These are phyloP conservation scores for Pygmarrhopalites habei DNA, from an alignment of 1,140 invertebrate species.

Conservation along the genomic window DNA sequence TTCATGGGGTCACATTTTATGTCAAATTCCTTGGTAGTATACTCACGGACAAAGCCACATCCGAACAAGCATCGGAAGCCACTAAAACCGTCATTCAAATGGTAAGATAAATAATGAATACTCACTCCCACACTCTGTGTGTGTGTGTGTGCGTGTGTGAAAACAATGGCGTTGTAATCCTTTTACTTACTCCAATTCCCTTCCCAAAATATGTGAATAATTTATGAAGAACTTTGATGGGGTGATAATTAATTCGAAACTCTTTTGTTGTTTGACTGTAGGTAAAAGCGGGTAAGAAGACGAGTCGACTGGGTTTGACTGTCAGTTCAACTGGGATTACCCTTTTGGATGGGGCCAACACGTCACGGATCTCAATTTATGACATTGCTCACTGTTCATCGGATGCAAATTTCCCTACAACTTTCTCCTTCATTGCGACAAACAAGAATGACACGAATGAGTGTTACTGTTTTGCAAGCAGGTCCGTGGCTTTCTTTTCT, in stretches of 20 bases:
- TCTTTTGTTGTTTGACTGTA: too few species aligned
- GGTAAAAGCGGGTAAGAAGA: conserved; percentile 61
- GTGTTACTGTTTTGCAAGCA: conserved; percentile 78
- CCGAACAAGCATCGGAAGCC: conserved; percentile 56
- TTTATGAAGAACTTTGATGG: too few species aligned
- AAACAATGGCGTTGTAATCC: too few species aligned
- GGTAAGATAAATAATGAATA: too few species aligned
- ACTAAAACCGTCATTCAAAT: conserved; percentile 62
- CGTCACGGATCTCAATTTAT: conserved; percentile 73
- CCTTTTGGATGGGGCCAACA: conserved; percentile 59
- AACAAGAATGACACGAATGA: conserved; percentile 69
- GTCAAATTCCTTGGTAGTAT: conserved; percentile 66
- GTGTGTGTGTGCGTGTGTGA: too few species aligned
- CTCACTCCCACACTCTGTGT: too few species aligned
- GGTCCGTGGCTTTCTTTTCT: too few species aligned
- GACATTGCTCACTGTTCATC: conserved; percentile 84
- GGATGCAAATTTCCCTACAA: conserved; percentile 69
- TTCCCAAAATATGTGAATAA: too few species aligned
- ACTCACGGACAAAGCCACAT: conserved; percentile 56
- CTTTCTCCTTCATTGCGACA: conserved; percentile 78
- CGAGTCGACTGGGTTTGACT: conserved; percentile 61
- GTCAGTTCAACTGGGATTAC: conserved; percentile 66
- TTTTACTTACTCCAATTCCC: too few species aligned
- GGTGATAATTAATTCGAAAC: too few species aligned
- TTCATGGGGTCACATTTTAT: conserved; percentile 57